Evolutionary conservation across 1,140 invertebrate genomes (phyloP).

Genomic region (Eulimnadia texana): DNA sequence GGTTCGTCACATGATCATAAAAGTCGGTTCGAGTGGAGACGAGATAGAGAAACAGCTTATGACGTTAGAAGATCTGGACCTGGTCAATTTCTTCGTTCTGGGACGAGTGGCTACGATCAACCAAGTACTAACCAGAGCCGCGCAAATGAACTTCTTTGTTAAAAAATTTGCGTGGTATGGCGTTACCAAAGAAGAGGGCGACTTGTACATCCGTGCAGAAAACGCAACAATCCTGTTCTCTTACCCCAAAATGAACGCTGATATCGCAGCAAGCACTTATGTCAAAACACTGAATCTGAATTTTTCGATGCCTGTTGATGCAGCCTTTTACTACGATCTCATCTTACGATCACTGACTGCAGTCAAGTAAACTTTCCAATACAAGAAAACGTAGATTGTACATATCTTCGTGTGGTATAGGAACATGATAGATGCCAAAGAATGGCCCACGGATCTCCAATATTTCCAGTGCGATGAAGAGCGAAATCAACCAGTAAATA

Average conservation of each 20-base stretch:
- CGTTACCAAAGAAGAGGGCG: slow-evolving; percentile 39
- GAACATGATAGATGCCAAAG: slow-evolving; percentile 38
- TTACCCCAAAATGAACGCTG: slow-evolving; percentile 17
- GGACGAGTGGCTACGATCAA: slow-evolving; percentile 53
- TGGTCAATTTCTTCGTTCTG: slow-evolving; percentile 74
- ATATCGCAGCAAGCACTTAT: slow-evolving; percentile 27
- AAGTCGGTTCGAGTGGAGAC: slow-evolving; percentile 36
- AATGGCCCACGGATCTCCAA: slow-evolving; percentile 50
- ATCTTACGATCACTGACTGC: slow-evolving; percentile 52
- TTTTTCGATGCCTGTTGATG: slow-evolving; percentile 49
- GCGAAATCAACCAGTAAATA: background rate
- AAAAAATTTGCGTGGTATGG: slow-evolving; percentile 46
- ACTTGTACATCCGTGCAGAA: slow-evolving; percentile 31
- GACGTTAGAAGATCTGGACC: slow-evolving; percentile 58
- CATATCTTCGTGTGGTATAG: no score
- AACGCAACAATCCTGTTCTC: slow-evolving; percentile 8
- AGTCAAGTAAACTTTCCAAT: slow-evolving; percentile 42
- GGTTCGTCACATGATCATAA: slow-evolving; percentile 59
- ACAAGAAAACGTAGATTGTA: background rate
- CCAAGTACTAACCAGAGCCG: slow-evolving; percentile 43
- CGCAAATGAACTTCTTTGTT: slow-evolving; percentile 31
- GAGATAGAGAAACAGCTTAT: slow-evolving; percentile 39
- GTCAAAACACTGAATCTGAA: slow-evolving; percentile 49
- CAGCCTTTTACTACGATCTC: slow-evolving; percentile 76
- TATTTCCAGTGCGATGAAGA: slow-evolving; percentile 51